A percentile compares a stretch with the other conserved stretches of the same genome.
Conservation (phyloP, 2,797 vertebrate species). For the Gadopsis bispinosus region DNA sequence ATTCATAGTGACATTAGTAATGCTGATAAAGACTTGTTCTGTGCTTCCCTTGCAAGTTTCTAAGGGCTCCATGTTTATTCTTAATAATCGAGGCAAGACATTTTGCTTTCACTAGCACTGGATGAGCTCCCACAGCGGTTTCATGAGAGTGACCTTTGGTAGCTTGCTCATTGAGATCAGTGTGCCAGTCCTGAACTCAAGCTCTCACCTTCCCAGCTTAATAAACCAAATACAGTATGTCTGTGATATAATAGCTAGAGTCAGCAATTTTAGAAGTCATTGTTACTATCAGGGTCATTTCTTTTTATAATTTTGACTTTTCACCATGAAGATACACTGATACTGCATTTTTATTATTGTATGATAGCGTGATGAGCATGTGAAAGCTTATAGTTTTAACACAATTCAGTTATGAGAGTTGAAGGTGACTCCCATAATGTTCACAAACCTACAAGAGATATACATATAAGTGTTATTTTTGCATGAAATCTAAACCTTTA, state of each 20-base stretch:
- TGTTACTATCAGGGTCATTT: slow-evolving; percentile 70
- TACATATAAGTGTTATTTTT: not conserved
- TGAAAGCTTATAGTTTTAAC: not conserved
- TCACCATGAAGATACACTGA: slow-evolving; percentile 41
- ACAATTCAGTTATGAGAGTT: not conserved
- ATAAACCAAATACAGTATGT: slow-evolving; percentile 70
- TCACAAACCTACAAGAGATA: slow-evolving; percentile 6
- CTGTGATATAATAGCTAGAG: slow-evolving; percentile 44
- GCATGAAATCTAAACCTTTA: not conserved
- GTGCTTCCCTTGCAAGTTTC: slow-evolving; percentile 20
- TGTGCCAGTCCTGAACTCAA: slow-evolving; percentile 60
- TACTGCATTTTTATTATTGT: slow-evolving; percentile 42
- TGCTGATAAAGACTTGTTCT: slow-evolving; percentile 14
- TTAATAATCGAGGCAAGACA: slow-evolving; percentile 38
- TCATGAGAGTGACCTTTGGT: slow-evolving; percentile 78
- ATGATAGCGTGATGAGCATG: slow-evolving; percentile 16
- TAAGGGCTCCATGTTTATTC: slow-evolving; percentile 30
- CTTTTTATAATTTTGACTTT: slow-evolving; percentile 75
- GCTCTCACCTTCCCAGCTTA: slow-evolving; percentile 79
- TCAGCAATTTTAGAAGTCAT: slow-evolving; percentile 78
- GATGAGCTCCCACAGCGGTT: slow-evolving; percentile 54
- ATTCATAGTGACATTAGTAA: not conserved
- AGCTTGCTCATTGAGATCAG: slow-evolving; percentile 62
- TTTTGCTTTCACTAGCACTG: slow-evolving; percentile 41
- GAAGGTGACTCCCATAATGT: slow-evolving; percentile 28